These are phyloP conservation scores for Drosophila rufa DNA, from an alignment of 1,140 invertebrate genomes.

Conservation along the genomic window DNA sequence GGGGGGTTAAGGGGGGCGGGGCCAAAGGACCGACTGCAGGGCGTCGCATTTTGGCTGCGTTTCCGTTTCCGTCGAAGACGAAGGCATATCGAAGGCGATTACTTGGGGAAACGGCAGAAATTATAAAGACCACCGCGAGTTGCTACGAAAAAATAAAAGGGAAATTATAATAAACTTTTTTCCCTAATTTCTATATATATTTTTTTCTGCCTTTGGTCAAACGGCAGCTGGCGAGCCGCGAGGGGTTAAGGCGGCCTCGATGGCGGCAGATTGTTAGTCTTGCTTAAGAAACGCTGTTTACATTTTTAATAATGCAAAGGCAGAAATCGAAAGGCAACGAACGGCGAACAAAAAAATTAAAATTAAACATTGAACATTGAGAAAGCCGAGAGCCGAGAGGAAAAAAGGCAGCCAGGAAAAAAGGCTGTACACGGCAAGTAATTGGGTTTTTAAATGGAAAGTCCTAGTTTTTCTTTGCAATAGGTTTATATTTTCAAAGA, in stretches of 20 bases:
- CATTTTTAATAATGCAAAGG: conserved; percentile 75
- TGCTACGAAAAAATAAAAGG: conserved; percentile 28
- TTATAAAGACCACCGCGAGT: conserved; percentile 13
- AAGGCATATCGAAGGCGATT: conserved; percentile 68
- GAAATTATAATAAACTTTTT: conserved; percentile 78
- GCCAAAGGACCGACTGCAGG: conserved; percentile 43
- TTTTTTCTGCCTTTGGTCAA: conserved; percentile 35
- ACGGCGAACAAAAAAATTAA: conserved; percentile 49
- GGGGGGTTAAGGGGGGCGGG: neutral
- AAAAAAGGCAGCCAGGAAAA: neutral
- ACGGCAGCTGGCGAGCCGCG: conserved; percentile 40
- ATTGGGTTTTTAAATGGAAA: neutral
- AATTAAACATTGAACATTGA: conserved; percentile 61
- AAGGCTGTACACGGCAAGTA: neutral
- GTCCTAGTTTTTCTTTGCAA: too few species aligned
- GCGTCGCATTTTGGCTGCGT: conserved; percentile 81
- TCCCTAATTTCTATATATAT: conserved; percentile 1
- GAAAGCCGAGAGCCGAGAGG: too few species aligned
- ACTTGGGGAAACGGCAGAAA: conserved; percentile 18
- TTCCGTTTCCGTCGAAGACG: conserved; percentile 76
- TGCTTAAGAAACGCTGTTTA: conserved; percentile 58
- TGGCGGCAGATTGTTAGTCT: conserved; percentile 32
- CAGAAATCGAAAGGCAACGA: conserved; percentile 56
- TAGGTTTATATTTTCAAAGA: too few species aligned
- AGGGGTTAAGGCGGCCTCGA: conserved; percentile 7